Percentiles rank a stretch among this genome's conserved stretches.
These are phyloP conservation scores for Polyergus mexicanus DNA, from an alignment of 1,140 invertebrate species.

Conservation along the genomic window DNA sequence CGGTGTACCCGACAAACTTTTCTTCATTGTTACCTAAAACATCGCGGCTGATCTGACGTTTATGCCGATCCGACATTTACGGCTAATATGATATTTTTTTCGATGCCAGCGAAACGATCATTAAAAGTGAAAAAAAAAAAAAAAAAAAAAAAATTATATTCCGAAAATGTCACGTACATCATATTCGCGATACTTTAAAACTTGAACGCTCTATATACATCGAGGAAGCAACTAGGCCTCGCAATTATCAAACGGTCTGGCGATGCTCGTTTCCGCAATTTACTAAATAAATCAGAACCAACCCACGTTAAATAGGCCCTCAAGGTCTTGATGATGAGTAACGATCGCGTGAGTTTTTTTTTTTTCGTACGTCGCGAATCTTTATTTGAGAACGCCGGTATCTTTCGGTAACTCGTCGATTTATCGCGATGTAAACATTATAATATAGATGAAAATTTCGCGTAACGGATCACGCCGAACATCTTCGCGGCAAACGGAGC, in stretches of 20 bases:
- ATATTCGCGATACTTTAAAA: not conserved
- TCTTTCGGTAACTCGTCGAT: not conserved
- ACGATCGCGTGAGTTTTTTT: constrained; percentile 19
- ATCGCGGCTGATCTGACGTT: constrained; percentile 13
- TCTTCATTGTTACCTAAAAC: not conserved
- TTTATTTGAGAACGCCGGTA: not conserved
- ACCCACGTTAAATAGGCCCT: constrained; percentile 37
- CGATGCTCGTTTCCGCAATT: constrained; percentile 12
- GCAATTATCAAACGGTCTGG: not conserved
- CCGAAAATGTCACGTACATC: not conserved
- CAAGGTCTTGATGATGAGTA: constrained; percentile 48
- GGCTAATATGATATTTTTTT: not conserved
- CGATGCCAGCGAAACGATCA: not conserved
- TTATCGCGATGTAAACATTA: not conserved
- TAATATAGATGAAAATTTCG: not conserved
- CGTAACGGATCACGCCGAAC: not conserved
- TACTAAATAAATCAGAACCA: constrained; percentile 19
- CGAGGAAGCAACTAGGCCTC: not conserved
- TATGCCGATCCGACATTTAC: too few species aligned
- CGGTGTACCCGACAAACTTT: not conserved
- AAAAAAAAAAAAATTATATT: not conserved
- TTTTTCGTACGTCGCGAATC: constrained; percentile 11
- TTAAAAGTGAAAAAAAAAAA: constrained; percentile 4
- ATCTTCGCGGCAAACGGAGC: constrained; percentile 10
- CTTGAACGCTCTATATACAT: not conserved